Evolutionary conservation across 2,888 invertebrate species (phyloP).

Genomic region (Drosophila peninsularis): DNA sequence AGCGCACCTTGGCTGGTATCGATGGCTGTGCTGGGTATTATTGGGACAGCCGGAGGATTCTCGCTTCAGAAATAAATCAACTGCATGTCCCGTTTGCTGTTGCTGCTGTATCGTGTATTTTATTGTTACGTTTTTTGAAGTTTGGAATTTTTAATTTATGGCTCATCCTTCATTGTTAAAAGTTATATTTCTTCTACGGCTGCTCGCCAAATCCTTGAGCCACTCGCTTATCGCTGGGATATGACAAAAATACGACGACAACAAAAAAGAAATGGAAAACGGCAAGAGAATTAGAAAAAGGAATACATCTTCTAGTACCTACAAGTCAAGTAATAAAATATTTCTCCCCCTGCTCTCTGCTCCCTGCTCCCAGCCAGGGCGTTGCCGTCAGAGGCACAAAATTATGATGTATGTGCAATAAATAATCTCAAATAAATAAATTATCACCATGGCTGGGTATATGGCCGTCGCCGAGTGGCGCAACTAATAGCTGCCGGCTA

Average conservation of each 20-base stretch:
- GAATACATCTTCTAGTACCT: constrained; percentile 53
- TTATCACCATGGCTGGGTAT: constrained; percentile 68
- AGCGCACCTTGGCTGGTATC: constrained; percentile 47
- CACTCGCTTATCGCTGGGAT: constrained; percentile 47
- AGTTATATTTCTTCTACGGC: constrained; percentile 73
- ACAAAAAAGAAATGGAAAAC: constrained; percentile 13
- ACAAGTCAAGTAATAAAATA: constrained; percentile 68
- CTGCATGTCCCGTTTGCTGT: constrained; percentile 65
- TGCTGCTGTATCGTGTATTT: constrained; percentile 57
- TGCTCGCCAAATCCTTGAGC: constrained; percentile 49
- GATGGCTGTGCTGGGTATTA: constrained; percentile 22
- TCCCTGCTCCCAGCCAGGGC: constrained; percentile 27
- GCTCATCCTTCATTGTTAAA: constrained; percentile 78
- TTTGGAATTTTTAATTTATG: constrained; percentile 80
- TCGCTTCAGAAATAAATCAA: constrained; percentile 66
- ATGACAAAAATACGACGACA: too few relatives aligned
- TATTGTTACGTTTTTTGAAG: constrained; percentile 77
- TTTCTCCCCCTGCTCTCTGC: constrained; percentile 42
- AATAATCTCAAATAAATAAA: constrained; percentile 84
- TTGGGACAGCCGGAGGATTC: constrained; percentile 10
- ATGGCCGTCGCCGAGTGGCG: constrained; percentile 64
- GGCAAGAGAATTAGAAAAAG: constrained; percentile 18
- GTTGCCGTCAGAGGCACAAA: constrained; percentile 66
- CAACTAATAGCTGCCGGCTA: constrained; percentile 70
- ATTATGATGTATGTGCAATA: constrained; percentile 84